Conservation (phyloP, 2,113 vertebrate genomes). For the Trichomycterus rosablanca region DNA sequence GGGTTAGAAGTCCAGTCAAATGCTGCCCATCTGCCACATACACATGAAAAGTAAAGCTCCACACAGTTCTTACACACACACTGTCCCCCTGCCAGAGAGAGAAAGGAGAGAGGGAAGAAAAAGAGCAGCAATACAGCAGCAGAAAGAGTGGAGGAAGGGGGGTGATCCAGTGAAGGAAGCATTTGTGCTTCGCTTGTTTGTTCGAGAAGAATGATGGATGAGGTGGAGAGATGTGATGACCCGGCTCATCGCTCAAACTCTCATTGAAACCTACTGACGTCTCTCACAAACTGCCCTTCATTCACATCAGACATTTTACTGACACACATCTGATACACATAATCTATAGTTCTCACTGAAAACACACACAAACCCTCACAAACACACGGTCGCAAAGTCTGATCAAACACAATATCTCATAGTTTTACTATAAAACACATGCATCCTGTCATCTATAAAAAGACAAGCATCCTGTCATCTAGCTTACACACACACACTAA, state of each 20-base stretch:
- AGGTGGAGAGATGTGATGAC: constrained; percentile 74
- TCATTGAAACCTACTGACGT: constrained; percentile 63
- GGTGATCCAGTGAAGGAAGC: constrained; percentile 61
- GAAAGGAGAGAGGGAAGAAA: constrained; percentile 26
- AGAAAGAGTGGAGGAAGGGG: constrained; percentile 53
- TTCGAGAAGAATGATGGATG: constrained; percentile 77
- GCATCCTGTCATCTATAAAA: too few relatives aligned
- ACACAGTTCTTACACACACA: constrained; percentile 46
- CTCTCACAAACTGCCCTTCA: constrained; percentile 33
- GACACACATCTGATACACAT: constrained; percentile 10
- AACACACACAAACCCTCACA: neutral
- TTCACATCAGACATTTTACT: neutral
- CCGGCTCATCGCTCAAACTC: constrained; percentile 75
- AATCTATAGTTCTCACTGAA: neutral
- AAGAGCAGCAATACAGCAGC: constrained; percentile 50
- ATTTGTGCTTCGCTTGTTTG: constrained; percentile 51
- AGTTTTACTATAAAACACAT: too few relatives aligned
- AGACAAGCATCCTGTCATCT: constrained; percentile 6
- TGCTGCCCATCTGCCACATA: too few relatives aligned
- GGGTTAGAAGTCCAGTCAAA: too few relatives aligned
- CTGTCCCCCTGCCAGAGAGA: constrained; percentile 43
- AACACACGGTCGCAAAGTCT: neutral
- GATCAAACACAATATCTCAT: neutral
- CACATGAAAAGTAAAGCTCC: too few relatives aligned
- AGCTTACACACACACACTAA: constrained; percentile 4